Evolutionary conservation across 2,113 vertebrate species (phyloP).

Genomic region (Puntigrus tetrazona): DNA sequence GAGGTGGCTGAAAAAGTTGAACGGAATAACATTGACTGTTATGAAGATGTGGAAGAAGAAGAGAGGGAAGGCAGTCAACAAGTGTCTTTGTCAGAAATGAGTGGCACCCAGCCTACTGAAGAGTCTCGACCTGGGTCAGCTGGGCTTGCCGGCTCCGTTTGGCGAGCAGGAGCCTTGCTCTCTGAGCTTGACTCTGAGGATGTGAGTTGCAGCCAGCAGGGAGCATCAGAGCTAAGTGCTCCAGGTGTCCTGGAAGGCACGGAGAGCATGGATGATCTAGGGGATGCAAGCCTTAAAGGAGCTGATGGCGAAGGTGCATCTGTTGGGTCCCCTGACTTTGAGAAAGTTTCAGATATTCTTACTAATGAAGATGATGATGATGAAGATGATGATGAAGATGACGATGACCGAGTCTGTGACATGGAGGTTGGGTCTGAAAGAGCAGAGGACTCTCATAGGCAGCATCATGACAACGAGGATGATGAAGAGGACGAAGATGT

Average conservation of each 20-base stretch:
- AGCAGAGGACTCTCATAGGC: conserved; percentile 65
- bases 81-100: conserved; percentile 79
- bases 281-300: conserved; percentile 77
- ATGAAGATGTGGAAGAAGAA: conserved; percentile 71
- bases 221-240: conserved; percentile 76
- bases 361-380: conserved; percentile 70
- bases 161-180: conserved; percentile 66
- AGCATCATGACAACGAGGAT: conserved; percentile 66
- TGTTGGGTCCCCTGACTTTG: conserved; percentile 74
- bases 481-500: conserved; percentile 75
- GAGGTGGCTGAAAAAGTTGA: conserved; percentile 40
- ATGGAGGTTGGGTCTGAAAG: conserved; percentile 79
- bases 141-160: conserved; percentile 65
- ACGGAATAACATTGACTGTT: conserved; percentile 58
- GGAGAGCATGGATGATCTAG: conserved; percentile 77
- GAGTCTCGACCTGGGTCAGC: conserved; percentile 77
- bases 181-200: conserved; percentile 80
- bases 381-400: conserved; percentile 60
- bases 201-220: conserved; percentile 78
- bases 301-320: conserved; percentile 76
- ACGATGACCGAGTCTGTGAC: conserved; percentile 72
- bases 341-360: conserved; percentile 75
- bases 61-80: conserved; percentile 73
- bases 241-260: conserved; percentile 79
- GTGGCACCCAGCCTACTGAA: conserved; percentile 77